Percentiles rank a stretch among this genome's conserved stretches.
Conservation (phyloP, 2,113 vertebrate genomes). For the Dromaius novaehollandiae region DNA sequence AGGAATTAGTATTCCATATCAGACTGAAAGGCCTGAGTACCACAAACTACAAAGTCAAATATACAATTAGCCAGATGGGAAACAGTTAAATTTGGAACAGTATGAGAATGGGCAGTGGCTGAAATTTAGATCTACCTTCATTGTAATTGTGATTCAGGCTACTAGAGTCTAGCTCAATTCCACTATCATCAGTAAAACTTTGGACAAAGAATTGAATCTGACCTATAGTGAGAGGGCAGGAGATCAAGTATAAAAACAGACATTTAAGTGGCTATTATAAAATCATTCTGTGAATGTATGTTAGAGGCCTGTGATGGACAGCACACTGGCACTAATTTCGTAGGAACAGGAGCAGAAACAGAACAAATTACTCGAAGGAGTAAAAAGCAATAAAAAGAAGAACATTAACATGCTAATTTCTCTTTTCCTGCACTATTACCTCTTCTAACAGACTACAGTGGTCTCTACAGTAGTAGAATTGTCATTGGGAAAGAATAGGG, state of each 20-base stretch:
- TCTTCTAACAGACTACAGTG: background rate
- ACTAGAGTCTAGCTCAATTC: background rate
- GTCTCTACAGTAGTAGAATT: background rate
- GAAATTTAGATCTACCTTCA: background rate
- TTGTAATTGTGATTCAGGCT: background rate
- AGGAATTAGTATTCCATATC: fast-evolving
- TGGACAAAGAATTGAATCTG: background rate
- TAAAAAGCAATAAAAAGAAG: background rate
- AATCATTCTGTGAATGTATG: background rate
- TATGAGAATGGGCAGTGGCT: background rate
- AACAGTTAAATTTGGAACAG: background rate
- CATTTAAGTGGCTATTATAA: background rate
- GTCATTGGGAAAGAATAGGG: background rate
- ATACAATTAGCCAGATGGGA: background rate
- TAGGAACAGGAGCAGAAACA: background rate
- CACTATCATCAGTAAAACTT: background rate
- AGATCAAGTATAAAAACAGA: background rate
- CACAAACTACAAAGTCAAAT: background rate
- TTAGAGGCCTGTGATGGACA: background rate
- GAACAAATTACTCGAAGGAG: background rate
- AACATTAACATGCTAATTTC: background rate
- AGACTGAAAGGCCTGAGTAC: background rate
- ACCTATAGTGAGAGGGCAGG: background rate
- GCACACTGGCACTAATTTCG: background rate
- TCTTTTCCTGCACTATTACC: background rate